phyloP scores from a whole-genome alignment of 2,888 invertebrate species.

The Hydroisotoma schaefferi region DNA sequence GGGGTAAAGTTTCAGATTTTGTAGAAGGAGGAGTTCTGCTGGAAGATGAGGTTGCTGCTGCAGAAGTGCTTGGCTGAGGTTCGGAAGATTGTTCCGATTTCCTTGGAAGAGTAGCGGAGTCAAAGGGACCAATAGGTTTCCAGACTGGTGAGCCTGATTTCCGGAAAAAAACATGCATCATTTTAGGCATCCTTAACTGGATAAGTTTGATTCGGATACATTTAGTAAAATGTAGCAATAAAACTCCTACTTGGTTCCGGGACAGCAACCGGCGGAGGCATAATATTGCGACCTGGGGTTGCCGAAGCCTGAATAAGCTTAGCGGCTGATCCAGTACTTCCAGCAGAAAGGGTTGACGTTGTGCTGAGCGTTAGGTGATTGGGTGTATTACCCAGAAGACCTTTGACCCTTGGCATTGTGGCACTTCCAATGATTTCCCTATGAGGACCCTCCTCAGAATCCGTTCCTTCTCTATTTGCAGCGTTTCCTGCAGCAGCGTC shows the following conservation, averaged over 20 bases:
- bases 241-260: conserved; percentile 47
- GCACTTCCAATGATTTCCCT: conserved; percentile 48
- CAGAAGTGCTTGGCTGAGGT: conserved; percentile 37
- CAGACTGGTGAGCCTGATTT: conserved; percentile 91
- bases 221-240: neutral
- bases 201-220: neutral
- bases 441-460: conserved; percentile 39
- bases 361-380: conserved; percentile 91
- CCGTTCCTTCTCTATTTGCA: conserved; percentile 2
- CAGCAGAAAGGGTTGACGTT: conserved; percentile 87
- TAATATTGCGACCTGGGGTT: conserved; percentile 50
- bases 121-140: conserved; percentile 78
- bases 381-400: conserved; percentile 79
- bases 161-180: neutral
- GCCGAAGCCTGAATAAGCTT: conserved; percentile 55
- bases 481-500: conserved; percentile 58
- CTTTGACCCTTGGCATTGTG: conserved; percentile 54
- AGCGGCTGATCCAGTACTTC: conserved; percentile 69
- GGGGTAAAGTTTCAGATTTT: conserved; percentile 37
- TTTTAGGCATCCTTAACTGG: neutral
- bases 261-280: conserved; percentile 44
- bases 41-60: conserved; percentile 23
- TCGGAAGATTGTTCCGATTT: conserved; percentile 36
- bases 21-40: conserved; percentile 23
- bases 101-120: conserved; percentile 62